Evolutionary conservation across 2,888 invertebrate species (phyloP).

Genomic region (Orthosia gracilis): DNA sequence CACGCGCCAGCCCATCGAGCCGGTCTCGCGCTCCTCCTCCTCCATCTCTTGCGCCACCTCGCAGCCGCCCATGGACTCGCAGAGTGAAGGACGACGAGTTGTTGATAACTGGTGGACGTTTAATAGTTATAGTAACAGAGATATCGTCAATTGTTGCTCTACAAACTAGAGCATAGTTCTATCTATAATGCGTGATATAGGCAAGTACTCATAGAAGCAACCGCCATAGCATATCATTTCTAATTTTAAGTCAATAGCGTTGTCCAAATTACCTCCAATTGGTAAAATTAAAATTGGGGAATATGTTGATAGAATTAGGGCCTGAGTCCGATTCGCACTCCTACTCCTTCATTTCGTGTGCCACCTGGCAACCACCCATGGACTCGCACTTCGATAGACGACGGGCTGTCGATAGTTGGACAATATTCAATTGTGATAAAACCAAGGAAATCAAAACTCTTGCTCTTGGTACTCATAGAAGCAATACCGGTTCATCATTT

Average conservation of each 20-base stretch:
- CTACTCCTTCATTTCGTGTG: constrained; percentile 89
- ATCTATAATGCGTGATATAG: no score
- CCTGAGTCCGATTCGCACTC: no score
- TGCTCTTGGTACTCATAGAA: neutral
- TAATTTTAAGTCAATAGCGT: neutral
- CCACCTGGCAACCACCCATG: constrained; percentile 81
- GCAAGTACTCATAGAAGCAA: neutral
- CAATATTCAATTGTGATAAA: neutral
- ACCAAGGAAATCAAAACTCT: neutral
- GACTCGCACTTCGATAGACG: constrained; percentile 88
- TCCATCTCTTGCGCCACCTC: constrained; percentile 91
- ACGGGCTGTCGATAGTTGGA: constrained; percentile 86
- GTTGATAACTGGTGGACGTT: constrained; percentile 72
- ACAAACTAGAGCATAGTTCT: no score
- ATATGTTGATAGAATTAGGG: neutral
- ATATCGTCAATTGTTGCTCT: neutral
- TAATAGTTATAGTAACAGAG: neutral
- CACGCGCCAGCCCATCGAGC: constrained; percentile 92
- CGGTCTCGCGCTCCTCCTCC: constrained; percentile 92
- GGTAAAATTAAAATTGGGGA: neutral
- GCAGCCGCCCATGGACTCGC: constrained; percentile 85
- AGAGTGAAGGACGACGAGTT: constrained; percentile 85
- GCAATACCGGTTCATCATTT: neutral
- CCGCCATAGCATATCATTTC: neutral
- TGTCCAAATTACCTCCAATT: no score